Evolutionary conservation across 1,140 invertebrate genomes (phyloP), one percentile per base, ranked within the genome.

Genomic region (Microplitis mediator): DNA sequence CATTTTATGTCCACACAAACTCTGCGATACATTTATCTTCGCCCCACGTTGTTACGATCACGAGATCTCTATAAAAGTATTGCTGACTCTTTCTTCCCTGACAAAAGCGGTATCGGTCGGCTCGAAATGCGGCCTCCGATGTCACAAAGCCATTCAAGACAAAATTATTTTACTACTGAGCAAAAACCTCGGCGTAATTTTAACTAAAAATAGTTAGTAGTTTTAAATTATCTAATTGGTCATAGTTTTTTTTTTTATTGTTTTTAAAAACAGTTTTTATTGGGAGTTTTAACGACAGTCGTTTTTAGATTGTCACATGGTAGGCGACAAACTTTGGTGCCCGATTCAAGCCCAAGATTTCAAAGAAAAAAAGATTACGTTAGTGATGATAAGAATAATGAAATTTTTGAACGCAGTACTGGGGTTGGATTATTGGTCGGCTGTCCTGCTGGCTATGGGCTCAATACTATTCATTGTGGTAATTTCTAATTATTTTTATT

Each of bases 201-300:
- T 84, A 3, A 76, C 68, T 54, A 80, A 79, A 58, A 74, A 79
- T 6, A 81, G 82, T 84, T 75, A 83, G 80, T 73, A 67, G 36
- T 8, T 68, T 71, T 73, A 23, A 23, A 23, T 23, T 23, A 23
- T 23, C 2, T 23, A 23, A 23, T 23, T 23, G 23, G 23, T 45
- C 39, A 45, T 11, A 45, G 39, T 45, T 45, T 61, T 60, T 31
- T 31, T 69, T 66, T 31, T 23, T 54, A 69, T 52, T 16, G 39
- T 51, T 70, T 70, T 75, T 66, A 52, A 73, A 78, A 72, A 79
- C 76, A 80, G 74, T 78, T 76, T 82, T 75, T 82, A 82, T 82
- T 82, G 78, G 82, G 77, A 83, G 78, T 74, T 81, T 83, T 83
- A 84, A 83, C 78, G 66, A 81, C 74, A 83, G 82, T 84, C 79